phyloP scores from a whole-genome alignment of 2,888 invertebrate genomes.

The Tetragnatha montana region DNA sequence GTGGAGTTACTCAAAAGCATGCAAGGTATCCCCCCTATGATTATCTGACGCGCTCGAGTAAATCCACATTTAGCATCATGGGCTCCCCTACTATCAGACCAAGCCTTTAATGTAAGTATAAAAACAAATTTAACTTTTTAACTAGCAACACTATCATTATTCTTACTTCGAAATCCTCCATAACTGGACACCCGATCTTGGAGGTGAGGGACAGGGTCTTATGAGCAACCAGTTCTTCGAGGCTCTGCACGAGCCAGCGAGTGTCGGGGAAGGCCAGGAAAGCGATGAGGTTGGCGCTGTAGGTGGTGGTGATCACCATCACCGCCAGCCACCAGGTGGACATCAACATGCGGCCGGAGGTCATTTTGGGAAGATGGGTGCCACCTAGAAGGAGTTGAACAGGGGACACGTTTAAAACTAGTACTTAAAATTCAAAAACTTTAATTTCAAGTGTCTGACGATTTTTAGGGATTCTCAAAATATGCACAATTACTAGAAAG shows the following conservation, averaged over 20 bases:
- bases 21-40: too few species aligned
- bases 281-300: constrained; percentile 66
- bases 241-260: constrained; percentile 34
- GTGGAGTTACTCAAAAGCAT: too few species aligned
- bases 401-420: not conserved
- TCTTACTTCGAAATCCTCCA: constrained; percentile 61
- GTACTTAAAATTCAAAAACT: too few species aligned
- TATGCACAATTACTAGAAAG: too few species aligned
- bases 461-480: too few species aligned
- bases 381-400: constrained; percentile 29
- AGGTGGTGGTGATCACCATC: constrained; percentile 59
- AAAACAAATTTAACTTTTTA: not conserved
- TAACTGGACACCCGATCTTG: constrained; percentile 42
- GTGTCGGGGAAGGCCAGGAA: constrained; percentile 63
- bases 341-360: constrained; percentile 54
- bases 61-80: too few species aligned
- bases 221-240: constrained; percentile 49
- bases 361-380: constrained; percentile 37
- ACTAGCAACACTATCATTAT: not conserved
- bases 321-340: constrained; percentile 64
- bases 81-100: too few species aligned
- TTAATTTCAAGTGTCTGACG: too few species aligned
- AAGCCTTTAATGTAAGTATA: too few species aligned
- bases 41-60: too few species aligned
- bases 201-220: constrained; percentile 34